These are phyloP conservation scores for Drosophila pruinosa DNA, from an alignment of 1,140 invertebrate species.

Conservation along the genomic window DNA sequence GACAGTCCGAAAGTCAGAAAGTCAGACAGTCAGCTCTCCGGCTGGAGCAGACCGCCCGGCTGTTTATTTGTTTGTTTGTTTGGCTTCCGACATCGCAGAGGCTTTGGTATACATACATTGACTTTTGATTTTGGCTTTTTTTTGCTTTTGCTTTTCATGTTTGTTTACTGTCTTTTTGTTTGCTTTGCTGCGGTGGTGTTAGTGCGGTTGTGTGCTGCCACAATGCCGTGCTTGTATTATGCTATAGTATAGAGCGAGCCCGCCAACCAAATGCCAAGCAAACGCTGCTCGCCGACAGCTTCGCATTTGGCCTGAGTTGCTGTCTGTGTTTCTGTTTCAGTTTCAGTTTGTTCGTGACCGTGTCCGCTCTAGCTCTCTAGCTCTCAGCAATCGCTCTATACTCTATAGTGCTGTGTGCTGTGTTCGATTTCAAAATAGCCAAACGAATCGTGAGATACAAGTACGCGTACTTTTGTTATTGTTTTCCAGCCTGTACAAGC, in stretches of 20 bases:
- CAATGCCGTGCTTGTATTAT: background rate
- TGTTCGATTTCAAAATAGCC: conserved; percentile 13
- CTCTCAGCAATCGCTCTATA: conserved; percentile 13
- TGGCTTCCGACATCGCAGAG: conserved; percentile 56
- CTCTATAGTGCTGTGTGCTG: no score
- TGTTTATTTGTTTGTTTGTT: conserved; percentile 54
- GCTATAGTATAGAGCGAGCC: background rate
- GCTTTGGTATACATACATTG: conserved; percentile 27
- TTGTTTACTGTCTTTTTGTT: conserved; percentile 45
- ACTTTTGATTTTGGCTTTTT: conserved; percentile 55
- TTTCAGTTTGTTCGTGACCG: conserved; percentile 77
- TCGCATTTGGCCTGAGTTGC: conserved; percentile 56
- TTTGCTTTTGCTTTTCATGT: conserved; percentile 44
- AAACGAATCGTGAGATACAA: conserved; percentile 13
- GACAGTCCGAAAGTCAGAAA: background rate
- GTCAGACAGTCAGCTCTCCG: conserved; percentile 15
- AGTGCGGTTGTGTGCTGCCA: conserved; percentile 20
- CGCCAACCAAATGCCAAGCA: conserved; percentile 8
- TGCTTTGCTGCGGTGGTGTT: conserved; percentile 23
- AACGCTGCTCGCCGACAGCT: conserved; percentile 29
- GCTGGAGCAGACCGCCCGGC: conserved; percentile 36
- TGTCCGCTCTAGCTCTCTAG: conserved; percentile 53
- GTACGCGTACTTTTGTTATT: conserved; percentile 5
- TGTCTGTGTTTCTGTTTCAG: conserved; percentile 18
- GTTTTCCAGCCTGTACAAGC: conserved; percentile 14